Evolutionary conservation across 2,797 vertebrate species (phyloP), one percentile per base, ranked within the genome.

Genomic region (Poeciliopsis presidionis): DNA sequence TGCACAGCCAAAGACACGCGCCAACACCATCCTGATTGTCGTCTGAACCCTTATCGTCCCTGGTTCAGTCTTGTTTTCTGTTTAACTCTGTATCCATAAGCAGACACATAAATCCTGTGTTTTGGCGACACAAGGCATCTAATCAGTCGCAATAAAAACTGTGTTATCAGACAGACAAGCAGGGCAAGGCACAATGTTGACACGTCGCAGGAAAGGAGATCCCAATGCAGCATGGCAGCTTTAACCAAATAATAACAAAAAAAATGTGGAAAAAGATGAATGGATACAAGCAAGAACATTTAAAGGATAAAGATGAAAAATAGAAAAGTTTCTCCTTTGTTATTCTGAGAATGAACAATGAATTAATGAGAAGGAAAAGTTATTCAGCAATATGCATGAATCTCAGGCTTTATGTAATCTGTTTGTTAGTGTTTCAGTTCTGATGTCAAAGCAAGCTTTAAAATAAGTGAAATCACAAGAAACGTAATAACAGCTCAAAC

Each of bases 81-180:
- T 85, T 84, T 51, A 20, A 79, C 74, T 53, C 20, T 33, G 5
- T 36, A 73, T 69, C 55, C 77, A 59, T 80, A 87, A 83, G 84
- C 82, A 84, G 39, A 61, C 71, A 72, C 7, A 67, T 41, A 80
- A 49, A 74, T 46, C 82, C 70, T 88, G 73, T 87, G 81, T 86
- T 90, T 84, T 86, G 82, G 77, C 75, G 81, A 81, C 81, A 86
- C 77, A 77, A 33, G 71, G 47, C 71, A 73, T 84, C 61, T 69
- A 73, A 76, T 83, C 75, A 77, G 84, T 84, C 86, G 65, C 59
- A 78, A 90, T 89, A 75, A 84, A 91, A 93, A 91, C 89, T 84
- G 77, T 78, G 82, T 88, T 92, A 92, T 92, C 87, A 67, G 80
- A 65, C 80, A 87, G 82, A 88, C 79, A 72, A 69, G 82, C 82